Evolutionary conservation across 2,888 invertebrate species (phyloP).

Genomic region (Agonopterix arenella): DNA sequence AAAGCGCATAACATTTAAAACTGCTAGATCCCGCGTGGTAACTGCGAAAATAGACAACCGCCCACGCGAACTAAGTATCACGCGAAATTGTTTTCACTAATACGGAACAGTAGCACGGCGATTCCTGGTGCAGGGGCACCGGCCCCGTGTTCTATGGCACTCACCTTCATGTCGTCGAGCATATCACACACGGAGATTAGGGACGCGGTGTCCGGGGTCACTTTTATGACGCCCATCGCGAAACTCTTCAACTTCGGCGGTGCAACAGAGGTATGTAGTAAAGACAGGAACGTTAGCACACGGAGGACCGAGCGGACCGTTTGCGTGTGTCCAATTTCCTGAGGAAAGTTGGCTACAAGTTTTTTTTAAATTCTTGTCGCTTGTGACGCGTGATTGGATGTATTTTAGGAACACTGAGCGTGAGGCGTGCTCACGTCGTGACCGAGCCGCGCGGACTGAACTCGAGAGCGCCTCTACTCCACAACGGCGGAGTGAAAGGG

Average conservation of each 20-base stretch:
- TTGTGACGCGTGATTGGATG: slow-evolving; percentile 52
- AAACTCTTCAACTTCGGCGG: slow-evolving; percentile 3
- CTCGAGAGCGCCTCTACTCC: slow-evolving; percentile 32
- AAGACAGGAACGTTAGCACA: slow-evolving; percentile 30
- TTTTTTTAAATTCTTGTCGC: slow-evolving; percentile 21
- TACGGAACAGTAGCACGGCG: slow-evolving; percentile 28
- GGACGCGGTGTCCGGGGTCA: slow-evolving; percentile 60
- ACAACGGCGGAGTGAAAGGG: slow-evolving; percentile 70
- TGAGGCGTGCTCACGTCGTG: slow-evolving; percentile 65
- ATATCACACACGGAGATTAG: slow-evolving; percentile 66
- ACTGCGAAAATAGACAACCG: slow-evolving; percentile 16
- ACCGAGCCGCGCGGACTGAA: slow-evolving; percentile 74
- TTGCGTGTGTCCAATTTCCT: slow-evolving; percentile 45
- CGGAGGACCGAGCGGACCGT: slow-evolving; percentile 52
- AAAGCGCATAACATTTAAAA: slow-evolving; percentile 39
- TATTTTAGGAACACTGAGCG: slow-evolving; percentile 56
- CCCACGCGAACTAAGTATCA: slow-evolving; percentile 43
- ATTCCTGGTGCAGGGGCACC: background rate
- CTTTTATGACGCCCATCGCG: slow-evolving; percentile 67
- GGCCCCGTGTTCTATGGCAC: slow-evolving; percentile 36
- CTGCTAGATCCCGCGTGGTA: slow-evolving; percentile 32
- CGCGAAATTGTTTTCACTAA: slow-evolving; percentile 35
- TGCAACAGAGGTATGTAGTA: slow-evolving; percentile 3
- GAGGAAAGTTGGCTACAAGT: slow-evolving; percentile 32
- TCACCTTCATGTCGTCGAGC: slow-evolving; percentile 73